Evolutionary conservation across 2,888 invertebrate species (phyloP).

Genomic region (Limnephilus marmoratus): DNA sequence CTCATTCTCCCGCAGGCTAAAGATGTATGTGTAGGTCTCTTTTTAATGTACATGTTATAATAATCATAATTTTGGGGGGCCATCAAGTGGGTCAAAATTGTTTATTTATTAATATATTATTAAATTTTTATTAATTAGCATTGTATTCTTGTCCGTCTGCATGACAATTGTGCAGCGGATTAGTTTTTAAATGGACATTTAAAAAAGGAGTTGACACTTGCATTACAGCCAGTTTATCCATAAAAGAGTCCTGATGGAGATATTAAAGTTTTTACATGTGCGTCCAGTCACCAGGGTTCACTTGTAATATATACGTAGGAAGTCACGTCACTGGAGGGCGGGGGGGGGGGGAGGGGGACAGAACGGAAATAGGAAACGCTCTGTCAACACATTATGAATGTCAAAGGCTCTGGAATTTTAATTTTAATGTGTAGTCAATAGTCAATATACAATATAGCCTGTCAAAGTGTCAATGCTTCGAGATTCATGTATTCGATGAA

Average conservation of each 20-base stretch:
- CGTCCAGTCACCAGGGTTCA: conserved; percentile 22
- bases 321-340: conserved; percentile 56
- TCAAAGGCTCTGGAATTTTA: conserved; percentile 43
- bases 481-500: background rate
- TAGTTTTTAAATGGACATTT: background rate
- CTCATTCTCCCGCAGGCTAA: too few relatives aligned
- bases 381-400: conserved; percentile 59
- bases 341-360: background rate
- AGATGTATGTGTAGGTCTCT: too few relatives aligned
- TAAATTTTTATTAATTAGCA: background rate
- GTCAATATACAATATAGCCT: background rate
- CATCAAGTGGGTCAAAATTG: too few relatives aligned
- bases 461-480: background rate
- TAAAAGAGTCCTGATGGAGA: background rate
- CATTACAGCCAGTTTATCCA: conserved; percentile 14
- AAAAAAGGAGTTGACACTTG: conserved; percentile 1
- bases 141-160: background rate
- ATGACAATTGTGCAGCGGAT: background rate
- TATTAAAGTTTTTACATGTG: conserved; percentile 21
- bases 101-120: background rate
- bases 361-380: conserved; percentile 63
- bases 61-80: too few relatives aligned
- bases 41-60: too few relatives aligned
- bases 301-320: conserved; percentile 39
- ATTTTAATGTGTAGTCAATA: conserved; percentile 5